phyloP scores from a whole-genome alignment of 2,113 vertebrate genomes.

The Mohoua ochrocephala region DNA sequence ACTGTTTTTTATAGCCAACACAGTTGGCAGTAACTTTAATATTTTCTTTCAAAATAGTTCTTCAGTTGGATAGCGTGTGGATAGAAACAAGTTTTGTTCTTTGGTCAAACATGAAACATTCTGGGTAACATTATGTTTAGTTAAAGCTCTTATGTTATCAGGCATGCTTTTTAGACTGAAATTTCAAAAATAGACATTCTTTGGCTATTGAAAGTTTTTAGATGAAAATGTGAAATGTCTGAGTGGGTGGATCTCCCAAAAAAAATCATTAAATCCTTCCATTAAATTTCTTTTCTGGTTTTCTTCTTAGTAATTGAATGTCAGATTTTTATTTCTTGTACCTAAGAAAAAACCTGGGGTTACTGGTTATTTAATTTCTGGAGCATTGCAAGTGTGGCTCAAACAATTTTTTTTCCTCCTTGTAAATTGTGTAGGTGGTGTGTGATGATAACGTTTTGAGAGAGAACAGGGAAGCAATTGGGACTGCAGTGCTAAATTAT shows the following conservation, averaged over 20 bases:
- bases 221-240: neutral
- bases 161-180: neutral
- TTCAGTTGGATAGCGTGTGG: neutral
- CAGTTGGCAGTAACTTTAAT: constrained; percentile 3
- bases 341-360: neutral
- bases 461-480: constrained; percentile 15
- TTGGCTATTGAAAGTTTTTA: neutral
- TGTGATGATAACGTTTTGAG: constrained; percentile 20
- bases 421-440: constrained; percentile 24
- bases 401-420: neutral
- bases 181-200: neutral
- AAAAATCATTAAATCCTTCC: neutral
- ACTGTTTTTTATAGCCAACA: neutral
- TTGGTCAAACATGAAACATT: neutral
- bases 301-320: neutral
- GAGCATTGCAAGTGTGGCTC: neutral
- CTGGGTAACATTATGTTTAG: neutral
- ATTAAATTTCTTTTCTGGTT: neutral
- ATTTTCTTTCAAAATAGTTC: constrained; percentile 20
- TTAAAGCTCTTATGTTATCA: neutral
- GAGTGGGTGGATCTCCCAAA: neutral
- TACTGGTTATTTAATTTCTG: neutral
- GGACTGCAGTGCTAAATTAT: constrained; percentile 7
- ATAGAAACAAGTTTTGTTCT: neutral
- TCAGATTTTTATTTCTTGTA: neutral